Conservation (phyloP, 35 echinoderm and acorn worm species). For the Ptychodera flava region DNA sequence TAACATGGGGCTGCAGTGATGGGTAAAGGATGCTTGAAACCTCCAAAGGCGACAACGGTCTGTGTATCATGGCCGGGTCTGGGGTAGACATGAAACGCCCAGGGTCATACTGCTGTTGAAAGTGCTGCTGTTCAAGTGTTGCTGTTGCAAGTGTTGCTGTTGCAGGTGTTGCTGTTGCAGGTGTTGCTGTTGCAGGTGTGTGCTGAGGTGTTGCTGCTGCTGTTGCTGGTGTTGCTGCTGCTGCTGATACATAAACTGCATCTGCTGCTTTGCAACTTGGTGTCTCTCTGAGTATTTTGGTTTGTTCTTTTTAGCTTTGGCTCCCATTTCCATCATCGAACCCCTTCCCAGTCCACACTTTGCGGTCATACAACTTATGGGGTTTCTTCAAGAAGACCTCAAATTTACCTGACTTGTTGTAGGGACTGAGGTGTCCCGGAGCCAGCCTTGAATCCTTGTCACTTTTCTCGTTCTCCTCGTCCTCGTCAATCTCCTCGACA, state of each 20-base stretch:
- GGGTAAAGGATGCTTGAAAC: slow-evolving; percentile 85
- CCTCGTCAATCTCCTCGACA: slow-evolving; percentile 3
- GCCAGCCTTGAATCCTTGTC: slow-evolving; percentile 59
- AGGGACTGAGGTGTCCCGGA: slow-evolving; percentile 91
- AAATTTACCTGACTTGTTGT: slow-evolving; percentile 51
- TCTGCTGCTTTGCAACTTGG: background rate
- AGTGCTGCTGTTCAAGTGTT: background rate
- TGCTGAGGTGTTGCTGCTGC: too few species aligned
- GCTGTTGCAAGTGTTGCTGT: background rate
- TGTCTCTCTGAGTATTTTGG: background rate
- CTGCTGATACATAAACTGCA: background rate
- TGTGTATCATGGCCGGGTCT: background rate
- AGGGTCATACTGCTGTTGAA: background rate
- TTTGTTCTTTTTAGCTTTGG: background rate
- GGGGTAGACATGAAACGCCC: background rate
- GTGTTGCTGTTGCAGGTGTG: background rate
- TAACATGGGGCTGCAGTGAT: slow-evolving; percentile 8
- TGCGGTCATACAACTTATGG: slow-evolving; percentile 37
- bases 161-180: background rate
- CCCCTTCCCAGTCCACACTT: slow-evolving; percentile 54
- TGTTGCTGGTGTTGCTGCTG: too few species aligned
- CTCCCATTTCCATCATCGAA: slow-evolving; percentile 7
- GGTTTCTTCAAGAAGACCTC: slow-evolving; percentile 41
- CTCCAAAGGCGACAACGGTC: slow-evolving; percentile 80
- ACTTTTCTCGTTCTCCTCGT: background rate